Evolutionary conservation across 2,113 vertebrate species (phyloP).

Genomic region (Platysternon megacephalum): DNA sequence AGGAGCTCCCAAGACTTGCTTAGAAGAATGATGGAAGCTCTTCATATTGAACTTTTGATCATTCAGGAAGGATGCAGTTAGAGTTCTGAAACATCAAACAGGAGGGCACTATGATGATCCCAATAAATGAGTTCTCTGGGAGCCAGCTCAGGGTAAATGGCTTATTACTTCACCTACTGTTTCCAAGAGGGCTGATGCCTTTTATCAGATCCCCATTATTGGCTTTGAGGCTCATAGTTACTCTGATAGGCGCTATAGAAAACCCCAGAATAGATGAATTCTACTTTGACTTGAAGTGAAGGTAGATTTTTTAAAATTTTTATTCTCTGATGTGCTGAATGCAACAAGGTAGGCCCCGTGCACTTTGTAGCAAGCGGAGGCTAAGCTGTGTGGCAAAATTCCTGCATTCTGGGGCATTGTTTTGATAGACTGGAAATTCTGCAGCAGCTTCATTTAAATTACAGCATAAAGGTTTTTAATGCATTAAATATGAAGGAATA

Average conservation of each 20-base stretch:
- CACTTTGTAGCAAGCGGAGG: background rate
- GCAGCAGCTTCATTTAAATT: conserved; percentile 9
- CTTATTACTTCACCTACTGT: background rate
- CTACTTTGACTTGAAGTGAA: background rate
- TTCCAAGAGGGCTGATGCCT: conserved; percentile 44
- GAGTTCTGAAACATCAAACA: background rate
- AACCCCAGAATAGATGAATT: conserved; percentile 14
- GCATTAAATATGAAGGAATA: background rate
- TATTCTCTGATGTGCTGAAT: background rate
- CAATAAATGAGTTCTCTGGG: background rate
- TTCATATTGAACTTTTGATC: background rate
- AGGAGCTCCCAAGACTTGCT: background rate
- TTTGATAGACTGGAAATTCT: background rate
- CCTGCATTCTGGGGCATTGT: background rate
- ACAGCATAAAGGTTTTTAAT: background rate
- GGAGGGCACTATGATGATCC: background rate
- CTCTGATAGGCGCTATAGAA: background rate
- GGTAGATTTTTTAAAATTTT: background rate
- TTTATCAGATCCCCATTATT: background rate
- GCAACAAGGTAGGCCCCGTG: background rate
- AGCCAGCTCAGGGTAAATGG: background rate
- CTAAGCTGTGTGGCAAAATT: background rate
- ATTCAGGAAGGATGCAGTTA: background rate
- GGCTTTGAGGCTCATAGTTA: conserved; percentile 9
- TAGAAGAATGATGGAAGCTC: background rate